Evolutionary conservation across 1,140 invertebrate species (phyloP), one percentile per base, ranked within the genome.

Genomic region (Temnothorax nylanderi): DNA sequence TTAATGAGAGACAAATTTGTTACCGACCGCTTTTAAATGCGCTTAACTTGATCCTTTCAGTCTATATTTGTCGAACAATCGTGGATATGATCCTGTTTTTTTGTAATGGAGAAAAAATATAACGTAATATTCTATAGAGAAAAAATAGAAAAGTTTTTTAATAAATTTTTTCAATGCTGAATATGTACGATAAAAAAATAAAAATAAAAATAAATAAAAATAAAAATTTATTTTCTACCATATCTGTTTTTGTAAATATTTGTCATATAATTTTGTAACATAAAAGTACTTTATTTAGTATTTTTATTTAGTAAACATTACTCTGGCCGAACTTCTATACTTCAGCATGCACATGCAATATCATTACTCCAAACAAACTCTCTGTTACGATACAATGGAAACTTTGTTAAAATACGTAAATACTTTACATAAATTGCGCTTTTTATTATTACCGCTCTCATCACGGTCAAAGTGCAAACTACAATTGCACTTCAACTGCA

Each of bases 381-480:
- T 74, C 26, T 18, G 13, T 21, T 21, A 18, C 54, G 18, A 47
- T 44, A 37, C 41, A 74, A 74, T 16, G 32, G 10, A 34, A 84
- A 75, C 80, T 84, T 84, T 34, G 56, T 84, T 84, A 74, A 54
- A 81, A 81, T 71, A 71, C 65, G 32, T 44, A 58, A 82, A 72
- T 82, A 81, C 77, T 71, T 81, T 81, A 54, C 34, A 54, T 58
- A 26, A 82, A 72, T 74, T 64, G 69, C 67, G 71, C 80, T 60
- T 74, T 60, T 49, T 74, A 71, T 60, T 74, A 32, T 74, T 37
- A 8, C 6, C 37, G 7, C 41, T 60, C 18, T 47, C 26, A 47
- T 75, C 67, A 37, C 32, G 49, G 26, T 58, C 67, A 72, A 47
- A 72, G 67, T 71, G 62, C 18, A 54, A 71, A 47, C 47, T 69